Evolutionary conservation across 2,113 vertebrate genomes (phyloP).

Genomic region (Chaenogobius annularis): DNA sequence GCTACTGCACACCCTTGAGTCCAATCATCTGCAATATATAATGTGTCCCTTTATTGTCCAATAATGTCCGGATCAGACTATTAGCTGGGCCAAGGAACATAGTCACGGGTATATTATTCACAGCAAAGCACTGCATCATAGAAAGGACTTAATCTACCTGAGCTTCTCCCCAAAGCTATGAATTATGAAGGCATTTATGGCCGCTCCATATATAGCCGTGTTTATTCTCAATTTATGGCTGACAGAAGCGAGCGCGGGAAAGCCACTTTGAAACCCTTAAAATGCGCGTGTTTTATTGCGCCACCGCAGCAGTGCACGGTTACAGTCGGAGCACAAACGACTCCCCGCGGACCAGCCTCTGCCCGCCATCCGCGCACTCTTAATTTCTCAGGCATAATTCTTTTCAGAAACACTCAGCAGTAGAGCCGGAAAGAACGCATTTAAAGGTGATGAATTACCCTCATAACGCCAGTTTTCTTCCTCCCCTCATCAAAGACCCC

Average conservation of each 20-base stretch:
- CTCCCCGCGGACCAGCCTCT: slow-evolving; percentile 85
- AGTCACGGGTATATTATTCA: slow-evolving; percentile 54
- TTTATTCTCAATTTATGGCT: slow-evolving; percentile 98
- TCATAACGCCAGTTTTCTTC: slow-evolving; percentile 86
- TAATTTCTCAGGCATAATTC: slow-evolving; percentile 97
- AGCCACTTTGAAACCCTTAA: slow-evolving; percentile 93
- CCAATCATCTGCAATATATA: slow-evolving; percentile 59
- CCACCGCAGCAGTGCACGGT: slow-evolving; percentile 82
- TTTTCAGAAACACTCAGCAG: slow-evolving; percentile 87
- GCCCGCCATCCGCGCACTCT: slow-evolving; percentile 85
- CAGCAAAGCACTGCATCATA: slow-evolving; percentile 56
- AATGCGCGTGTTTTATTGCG: slow-evolving; percentile 85
- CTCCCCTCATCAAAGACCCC: slow-evolving; percentile 53
- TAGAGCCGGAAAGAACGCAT: slow-evolving; percentile 80
- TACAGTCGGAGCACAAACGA: slow-evolving; percentile 85
- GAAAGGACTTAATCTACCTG: slow-evolving; percentile 72
- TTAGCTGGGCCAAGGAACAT: slow-evolving; percentile 32
- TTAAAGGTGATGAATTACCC: slow-evolving; percentile 98
- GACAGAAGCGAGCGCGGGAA: slow-evolving; percentile 88
- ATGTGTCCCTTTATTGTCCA: slow-evolving; percentile 53
- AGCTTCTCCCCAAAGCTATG: slow-evolving; percentile 80
- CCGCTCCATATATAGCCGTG: slow-evolving; percentile 83
- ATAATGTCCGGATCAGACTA: slow-evolving; percentile 51
- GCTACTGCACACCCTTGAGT: slow-evolving; percentile 40
- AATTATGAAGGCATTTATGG: slow-evolving; percentile 93